Evolutionary conservation across 2,797 vertebrate genomes (phyloP).

Genomic region (Sebastes trivittatus): DNA sequence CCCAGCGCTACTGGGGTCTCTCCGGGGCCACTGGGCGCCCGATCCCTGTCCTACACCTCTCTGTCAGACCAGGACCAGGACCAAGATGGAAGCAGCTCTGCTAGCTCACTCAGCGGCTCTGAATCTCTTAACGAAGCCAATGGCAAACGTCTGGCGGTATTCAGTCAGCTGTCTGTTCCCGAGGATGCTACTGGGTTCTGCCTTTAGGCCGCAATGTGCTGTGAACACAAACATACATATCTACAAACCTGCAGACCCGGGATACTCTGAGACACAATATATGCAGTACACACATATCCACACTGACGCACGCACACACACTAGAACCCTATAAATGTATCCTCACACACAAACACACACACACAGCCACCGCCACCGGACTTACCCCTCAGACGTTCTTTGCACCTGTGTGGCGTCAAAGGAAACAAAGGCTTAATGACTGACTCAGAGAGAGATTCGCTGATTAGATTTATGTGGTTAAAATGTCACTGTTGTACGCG

Average conservation of each 20-base stretch:
- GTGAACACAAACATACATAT: not conserved
- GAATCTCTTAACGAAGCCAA: slow-evolving; percentile 74
- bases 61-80: slow-evolving; percentile 82
- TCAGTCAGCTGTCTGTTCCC: slow-evolving; percentile 89
- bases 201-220: slow-evolving; percentile 55
- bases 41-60: slow-evolving; percentile 86
- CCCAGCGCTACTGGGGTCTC: slow-evolving; percentile 33
- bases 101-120: slow-evolving; percentile 84
- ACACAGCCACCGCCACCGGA: not conserved
- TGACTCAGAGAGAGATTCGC: slow-evolving; percentile 11
- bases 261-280: not conserved
- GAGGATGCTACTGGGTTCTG: slow-evolving; percentile 74
- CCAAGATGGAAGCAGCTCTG: slow-evolving; percentile 79
- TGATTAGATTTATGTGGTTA: slow-evolving; percentile 11
- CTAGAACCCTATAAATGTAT: not conserved
- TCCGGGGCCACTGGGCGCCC: slow-evolving; percentile 58
- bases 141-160: slow-evolving; percentile 85
- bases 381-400: not conserved
- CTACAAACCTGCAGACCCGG: not conserved
- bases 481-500: not conserved
- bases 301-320: not conserved
- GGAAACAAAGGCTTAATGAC: slow-evolving; percentile 21
- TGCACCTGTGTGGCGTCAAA: slow-evolving; percentile 15
- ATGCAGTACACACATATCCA: not conserved
- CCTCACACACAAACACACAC: not conserved